Conservation (phyloP, 1,140 invertebrate genomes). For the Holotrichia oblita region DNA sequence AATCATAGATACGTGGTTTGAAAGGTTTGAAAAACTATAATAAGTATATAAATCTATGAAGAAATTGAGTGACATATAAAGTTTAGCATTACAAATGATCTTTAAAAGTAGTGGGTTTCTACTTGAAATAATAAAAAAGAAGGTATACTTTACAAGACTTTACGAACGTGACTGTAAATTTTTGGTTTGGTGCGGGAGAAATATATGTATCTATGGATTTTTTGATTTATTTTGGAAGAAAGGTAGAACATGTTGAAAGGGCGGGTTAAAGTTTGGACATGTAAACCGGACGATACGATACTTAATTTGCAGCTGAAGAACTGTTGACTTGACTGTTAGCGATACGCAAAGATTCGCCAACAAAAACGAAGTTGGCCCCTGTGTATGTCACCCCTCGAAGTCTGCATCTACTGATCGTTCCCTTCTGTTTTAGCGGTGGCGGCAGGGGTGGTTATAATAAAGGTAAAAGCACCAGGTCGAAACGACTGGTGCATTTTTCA, state of each 20-base stretch:
- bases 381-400: conserved; percentile 50
- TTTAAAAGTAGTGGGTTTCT: conserved; percentile 3
- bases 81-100: conserved; percentile 33
- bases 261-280: neutral
- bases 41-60: neutral
- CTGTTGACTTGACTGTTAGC: conserved; percentile 43
- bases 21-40: too few species aligned
- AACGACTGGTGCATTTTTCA: conserved; percentile 56
- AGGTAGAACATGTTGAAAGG: neutral
- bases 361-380: conserved; percentile 46
- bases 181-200: neutral
- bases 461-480: conserved; percentile 58
- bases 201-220: neutral
- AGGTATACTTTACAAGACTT: conserved; percentile 13
- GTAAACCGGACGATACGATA: conserved; percentile 20
- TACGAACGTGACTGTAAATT: conserved; percentile 6
- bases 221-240: neutral
- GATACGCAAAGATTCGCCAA: conserved; percentile 44
- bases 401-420: conserved; percentile 55
- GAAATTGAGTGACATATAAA: conserved; percentile 10
- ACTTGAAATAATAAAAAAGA: neutral
- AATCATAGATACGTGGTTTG: too few species aligned
- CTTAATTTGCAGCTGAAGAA: conserved; percentile 44
- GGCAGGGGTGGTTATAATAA: conserved; percentile 60
- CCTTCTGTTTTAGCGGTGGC: conserved; percentile 61